These are phyloP conservation scores for Halocaridina rubra DNA, from an alignment of 2,888 invertebrate species.

Conservation along the genomic window DNA sequence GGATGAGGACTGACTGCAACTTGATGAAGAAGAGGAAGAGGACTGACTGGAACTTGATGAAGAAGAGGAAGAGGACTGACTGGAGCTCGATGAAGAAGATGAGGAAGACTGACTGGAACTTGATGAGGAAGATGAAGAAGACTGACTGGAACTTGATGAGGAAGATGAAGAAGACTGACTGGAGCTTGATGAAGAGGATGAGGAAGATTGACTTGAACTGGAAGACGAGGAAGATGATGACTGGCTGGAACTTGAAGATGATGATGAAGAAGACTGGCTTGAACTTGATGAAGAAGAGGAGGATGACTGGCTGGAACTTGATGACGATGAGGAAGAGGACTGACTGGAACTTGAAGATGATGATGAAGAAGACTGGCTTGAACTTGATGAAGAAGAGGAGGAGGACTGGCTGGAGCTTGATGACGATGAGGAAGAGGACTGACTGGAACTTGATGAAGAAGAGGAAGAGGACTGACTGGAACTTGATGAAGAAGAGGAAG, in stretches of 20 bases:
- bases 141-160: not conserved
- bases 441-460: not conserved
- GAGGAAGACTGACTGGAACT: not conserved
- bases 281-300: not conserved
- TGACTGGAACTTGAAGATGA: not conserved
- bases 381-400: not conserved
- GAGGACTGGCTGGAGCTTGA: not conserved
- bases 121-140: not conserved
- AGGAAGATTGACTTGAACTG: too few relatives aligned
- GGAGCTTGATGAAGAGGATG: not conserved
- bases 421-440: not conserved
- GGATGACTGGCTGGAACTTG: not conserved
- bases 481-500: not conserved
- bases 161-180: not conserved
- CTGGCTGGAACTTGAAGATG: not conserved
- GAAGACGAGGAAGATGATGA: not conserved
- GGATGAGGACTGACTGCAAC: not conserved
- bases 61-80: not conserved
- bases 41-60: not conserved
- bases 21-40: not conserved
- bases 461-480: not conserved
- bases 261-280: not conserved
- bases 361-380: not conserved
- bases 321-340: not conserved
- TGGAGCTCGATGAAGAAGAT: not conserved